Percentiles rank a stretch among this genome's conserved stretches.
Evolutionary conservation across 2,888 invertebrate species (phyloP).

Genomic region (Drosophila kambysellisi): DNA sequence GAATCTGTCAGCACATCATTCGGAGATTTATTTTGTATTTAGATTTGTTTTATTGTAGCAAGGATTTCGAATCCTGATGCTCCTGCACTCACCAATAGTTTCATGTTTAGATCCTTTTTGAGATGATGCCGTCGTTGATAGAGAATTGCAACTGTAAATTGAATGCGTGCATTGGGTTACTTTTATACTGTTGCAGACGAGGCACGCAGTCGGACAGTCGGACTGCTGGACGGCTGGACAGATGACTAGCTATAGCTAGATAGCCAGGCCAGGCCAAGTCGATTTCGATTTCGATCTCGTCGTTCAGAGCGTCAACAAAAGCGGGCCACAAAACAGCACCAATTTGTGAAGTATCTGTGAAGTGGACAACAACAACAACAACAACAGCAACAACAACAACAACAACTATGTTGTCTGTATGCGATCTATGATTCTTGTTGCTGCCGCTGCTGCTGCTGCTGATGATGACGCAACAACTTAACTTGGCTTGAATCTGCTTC

Average conservation of each 20-base stretch:
- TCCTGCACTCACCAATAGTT: slow-evolving; percentile 76
- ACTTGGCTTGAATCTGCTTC: slow-evolving; percentile 25
- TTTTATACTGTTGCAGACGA: slow-evolving; percentile 68
- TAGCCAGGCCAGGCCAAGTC: slow-evolving; percentile 32
- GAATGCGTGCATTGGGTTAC: slow-evolving; percentile 67
- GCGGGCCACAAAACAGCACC: slow-evolving; percentile 70
- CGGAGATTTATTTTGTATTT: not conserved
- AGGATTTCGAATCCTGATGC: slow-evolving; percentile 3
- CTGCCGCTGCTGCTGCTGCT: slow-evolving; percentile 37
- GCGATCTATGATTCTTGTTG: slow-evolving; percentile 56
- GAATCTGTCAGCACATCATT: slow-evolving; percentile 65
- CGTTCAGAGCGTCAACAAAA: slow-evolving; percentile 64
- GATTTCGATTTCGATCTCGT: slow-evolving; percentile 56
- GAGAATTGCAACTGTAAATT: slow-evolving; percentile 77
- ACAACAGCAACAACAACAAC: slow-evolving; percentile 30
- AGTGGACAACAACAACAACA: slow-evolving; percentile 52
- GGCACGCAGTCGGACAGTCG: slow-evolving; percentile 30
- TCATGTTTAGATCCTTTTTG: slow-evolving; percentile 63
- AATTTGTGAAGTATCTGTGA: slow-evolving; percentile 79
- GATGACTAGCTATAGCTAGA: slow-evolving; percentile 33
- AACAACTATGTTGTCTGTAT: slow-evolving; percentile 16
- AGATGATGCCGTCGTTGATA: slow-evolving; percentile 45
- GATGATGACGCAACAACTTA: slow-evolving; percentile 52
- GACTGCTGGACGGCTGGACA: slow-evolving; percentile 25
- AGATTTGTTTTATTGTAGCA: not conserved